A percentile compares a stretch with the other conserved stretches of the same genome.
Evolutionary conservation across 2,113 vertebrate species (phyloP).

Genomic region (Vidua chalybeata): DNA sequence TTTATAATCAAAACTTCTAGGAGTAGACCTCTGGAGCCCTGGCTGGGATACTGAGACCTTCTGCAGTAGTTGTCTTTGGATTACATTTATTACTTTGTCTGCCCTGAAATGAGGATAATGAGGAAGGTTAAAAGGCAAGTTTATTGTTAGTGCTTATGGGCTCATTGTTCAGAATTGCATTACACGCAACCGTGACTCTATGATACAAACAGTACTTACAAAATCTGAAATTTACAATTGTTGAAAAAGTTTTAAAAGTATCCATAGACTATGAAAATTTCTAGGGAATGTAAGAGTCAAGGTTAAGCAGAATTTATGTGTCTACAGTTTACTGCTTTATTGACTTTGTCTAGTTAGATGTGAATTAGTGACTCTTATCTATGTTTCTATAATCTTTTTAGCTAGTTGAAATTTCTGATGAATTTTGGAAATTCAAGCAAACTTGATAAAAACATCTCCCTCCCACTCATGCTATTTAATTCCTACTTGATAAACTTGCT

Average conservation of each 20-base stretch:
- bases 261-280: background rate
- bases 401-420: background rate
- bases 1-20: conserved; percentile 13
- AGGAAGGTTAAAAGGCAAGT: background rate
- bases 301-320: background rate
- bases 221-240: background rate
- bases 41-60: background rate
- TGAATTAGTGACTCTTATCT: background rate
- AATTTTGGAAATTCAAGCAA: background rate
- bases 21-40: background rate
- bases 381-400: background rate
- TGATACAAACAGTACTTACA: background rate
- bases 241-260: background rate
- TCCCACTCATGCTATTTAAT: background rate
- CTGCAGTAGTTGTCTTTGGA: background rate
- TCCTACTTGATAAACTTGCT: background rate
- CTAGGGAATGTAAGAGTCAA: background rate
- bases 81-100: background rate
- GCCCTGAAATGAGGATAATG: background rate
- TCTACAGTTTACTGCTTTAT: background rate
- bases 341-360: background rate
- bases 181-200: background rate
- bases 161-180: background rate
- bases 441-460: background rate
- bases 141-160: background rate